phyloP scores from a whole-genome alignment of 2,797 vertebrate species.

The Clamator glandarius region DNA sequence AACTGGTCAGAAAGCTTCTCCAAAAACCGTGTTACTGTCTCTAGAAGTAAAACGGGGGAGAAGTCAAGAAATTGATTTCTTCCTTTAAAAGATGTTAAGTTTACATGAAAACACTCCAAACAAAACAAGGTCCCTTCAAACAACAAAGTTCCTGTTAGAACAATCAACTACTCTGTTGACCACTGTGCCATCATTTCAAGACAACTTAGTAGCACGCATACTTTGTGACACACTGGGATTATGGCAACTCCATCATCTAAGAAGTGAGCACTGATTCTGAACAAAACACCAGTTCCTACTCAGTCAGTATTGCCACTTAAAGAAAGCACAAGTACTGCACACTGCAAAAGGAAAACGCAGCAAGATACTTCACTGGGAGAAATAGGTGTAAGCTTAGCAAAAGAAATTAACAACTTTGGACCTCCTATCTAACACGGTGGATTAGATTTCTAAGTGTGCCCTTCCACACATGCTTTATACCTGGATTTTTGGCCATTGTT shows the following conservation, averaged over 20 bases:
- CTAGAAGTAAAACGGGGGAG: constrained; percentile 73
- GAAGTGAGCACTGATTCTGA: not conserved
- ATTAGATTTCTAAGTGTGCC: not conserved
- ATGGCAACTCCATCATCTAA: not conserved
- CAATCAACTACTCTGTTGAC: not conserved
- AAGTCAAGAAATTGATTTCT: not conserved
- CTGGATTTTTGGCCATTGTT: constrained; percentile 94
- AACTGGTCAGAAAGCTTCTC: constrained; percentile 91
- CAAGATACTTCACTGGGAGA: not conserved
- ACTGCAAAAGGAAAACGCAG: not conserved
- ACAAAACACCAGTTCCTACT: not conserved
- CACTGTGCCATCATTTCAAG: not conserved
- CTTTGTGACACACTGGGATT: not conserved
- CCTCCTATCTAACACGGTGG: not conserved
- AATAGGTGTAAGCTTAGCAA: not conserved
- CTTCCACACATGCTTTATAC: constrained; percentile 67
- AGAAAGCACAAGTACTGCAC: not conserved
- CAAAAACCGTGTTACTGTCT: constrained; percentile 92
- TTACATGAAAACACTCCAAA: not conserved
- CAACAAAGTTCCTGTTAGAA: not conserved
- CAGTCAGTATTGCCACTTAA: not conserved
- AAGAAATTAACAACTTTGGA: not conserved
- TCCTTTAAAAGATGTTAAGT: not conserved
- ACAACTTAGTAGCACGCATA: not conserved
- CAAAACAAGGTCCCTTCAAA: not conserved